phyloP scores from a whole-genome alignment of 2,797 vertebrate species.

The Eutrigla gurnardus region DNA sequence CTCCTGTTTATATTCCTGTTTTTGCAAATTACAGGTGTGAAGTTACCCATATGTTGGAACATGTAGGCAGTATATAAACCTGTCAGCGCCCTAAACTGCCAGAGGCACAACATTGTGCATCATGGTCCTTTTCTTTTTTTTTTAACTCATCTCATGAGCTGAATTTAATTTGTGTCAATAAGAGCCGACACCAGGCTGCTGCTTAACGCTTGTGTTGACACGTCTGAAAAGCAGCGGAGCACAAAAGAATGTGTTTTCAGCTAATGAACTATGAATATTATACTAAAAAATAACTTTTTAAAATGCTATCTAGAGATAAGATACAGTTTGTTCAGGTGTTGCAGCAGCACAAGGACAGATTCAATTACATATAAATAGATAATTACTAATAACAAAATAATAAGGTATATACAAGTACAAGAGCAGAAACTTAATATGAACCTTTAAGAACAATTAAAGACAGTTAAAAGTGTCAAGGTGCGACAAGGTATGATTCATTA shows the following conservation, averaged over 20 bases:
- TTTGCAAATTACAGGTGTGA: neutral
- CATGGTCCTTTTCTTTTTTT: neutral
- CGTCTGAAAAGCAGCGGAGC: constrained; percentile 2
- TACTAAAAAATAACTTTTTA: neutral
- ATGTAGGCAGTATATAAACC: neutral
- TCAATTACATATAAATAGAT: too few relatives aligned
- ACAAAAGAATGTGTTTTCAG: neutral
- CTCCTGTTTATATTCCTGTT: neutral
- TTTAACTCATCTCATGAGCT: neutral
- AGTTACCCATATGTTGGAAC: neutral
- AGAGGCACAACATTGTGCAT: neutral
- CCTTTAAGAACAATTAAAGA: too few relatives aligned
- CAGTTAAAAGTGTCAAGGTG: too few relatives aligned
- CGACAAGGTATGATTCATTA: too few relatives aligned
- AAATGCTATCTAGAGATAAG: neutral
- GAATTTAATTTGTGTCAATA: neutral
- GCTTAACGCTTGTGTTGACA: neutral
- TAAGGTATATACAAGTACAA: too few relatives aligned
- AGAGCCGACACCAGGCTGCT: neutral
- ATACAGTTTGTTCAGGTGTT: too few relatives aligned
- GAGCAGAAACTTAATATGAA: too few relatives aligned
- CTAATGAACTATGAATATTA: neutral
- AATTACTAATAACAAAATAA: too few relatives aligned
- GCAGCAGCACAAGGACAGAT: too few relatives aligned
- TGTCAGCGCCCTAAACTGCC: neutral